A percentile compares a stretch with the other conserved stretches of the same genome.
These are phyloP conservation scores for Pseudomyrmex flavicornis DNA, from an alignment of 1,140 invertebrate genomes.

Conservation along the genomic window DNA sequence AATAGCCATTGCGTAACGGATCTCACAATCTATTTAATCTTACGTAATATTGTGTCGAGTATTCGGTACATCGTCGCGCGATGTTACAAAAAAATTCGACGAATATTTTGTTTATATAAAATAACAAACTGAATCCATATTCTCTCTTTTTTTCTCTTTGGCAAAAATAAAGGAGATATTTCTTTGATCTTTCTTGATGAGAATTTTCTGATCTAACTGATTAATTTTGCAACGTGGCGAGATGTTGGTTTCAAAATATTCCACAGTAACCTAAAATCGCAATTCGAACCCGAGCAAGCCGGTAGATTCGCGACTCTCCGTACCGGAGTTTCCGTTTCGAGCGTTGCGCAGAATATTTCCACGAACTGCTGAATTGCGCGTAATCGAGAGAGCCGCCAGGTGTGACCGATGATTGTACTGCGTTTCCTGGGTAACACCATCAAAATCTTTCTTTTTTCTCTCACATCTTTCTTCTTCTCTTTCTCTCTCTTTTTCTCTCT, in stretches of 20 bases:
- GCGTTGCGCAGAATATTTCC: constrained; percentile 1
- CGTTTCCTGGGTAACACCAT: constrained; percentile 42
- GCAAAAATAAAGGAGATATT: neutral
- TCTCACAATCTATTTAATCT: constrained; percentile 63
- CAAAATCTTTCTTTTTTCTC: constrained; percentile 48
- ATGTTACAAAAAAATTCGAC: constrained; percentile 20
- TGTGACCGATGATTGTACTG: constrained; percentile 9
- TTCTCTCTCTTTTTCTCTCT: neutral
- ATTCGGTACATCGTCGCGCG: constrained; percentile 25
- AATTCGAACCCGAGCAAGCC: too few relatives aligned
- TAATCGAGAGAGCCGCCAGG: constrained; percentile 29
- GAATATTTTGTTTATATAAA: neutral
- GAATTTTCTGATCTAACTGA: too few relatives aligned
- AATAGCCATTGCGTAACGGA: constrained; percentile 65
- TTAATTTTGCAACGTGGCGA: too few relatives aligned
- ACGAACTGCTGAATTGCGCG: constrained; percentile 38
- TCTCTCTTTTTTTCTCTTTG: neutral
- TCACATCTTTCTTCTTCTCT: neutral
- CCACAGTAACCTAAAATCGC: neutral
- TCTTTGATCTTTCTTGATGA: neutral
- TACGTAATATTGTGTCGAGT: constrained; percentile 54
- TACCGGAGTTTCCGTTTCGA: neutral
- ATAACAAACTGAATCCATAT: neutral
- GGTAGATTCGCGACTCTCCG: neutral
- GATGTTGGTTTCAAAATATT: too few relatives aligned